phyloP scores from a whole-genome alignment of 2,797 vertebrate species.

The Hozukius guyotensis region DNA sequence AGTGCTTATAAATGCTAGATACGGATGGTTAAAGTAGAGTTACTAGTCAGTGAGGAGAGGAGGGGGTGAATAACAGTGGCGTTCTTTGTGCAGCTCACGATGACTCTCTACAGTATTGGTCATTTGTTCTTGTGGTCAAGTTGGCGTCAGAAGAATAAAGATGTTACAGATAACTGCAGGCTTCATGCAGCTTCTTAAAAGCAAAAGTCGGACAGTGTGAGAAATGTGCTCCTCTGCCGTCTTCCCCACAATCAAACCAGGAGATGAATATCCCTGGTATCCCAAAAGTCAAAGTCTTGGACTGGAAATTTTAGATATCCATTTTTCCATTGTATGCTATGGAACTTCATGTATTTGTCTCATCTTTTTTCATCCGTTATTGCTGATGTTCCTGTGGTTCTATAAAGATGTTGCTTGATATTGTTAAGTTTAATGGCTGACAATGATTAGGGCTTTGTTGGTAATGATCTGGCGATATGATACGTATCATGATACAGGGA shows the following conservation, averaged over 20 bases:
- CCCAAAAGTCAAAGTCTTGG: neutral
- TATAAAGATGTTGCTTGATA: neutral
- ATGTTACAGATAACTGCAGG: constrained; percentile 1
- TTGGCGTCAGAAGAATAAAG: constrained; percentile 14
- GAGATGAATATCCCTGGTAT: neutral
- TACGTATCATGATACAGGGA: accelerated
- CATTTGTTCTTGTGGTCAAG: neutral
- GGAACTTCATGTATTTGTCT: neutral
- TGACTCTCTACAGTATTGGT: neutral
- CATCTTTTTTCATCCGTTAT: neutral
- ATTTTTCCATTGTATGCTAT: neutral
- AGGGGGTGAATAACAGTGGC: neutral
- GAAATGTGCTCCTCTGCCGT: neutral
- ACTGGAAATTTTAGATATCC: neutral
- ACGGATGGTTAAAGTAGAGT: neutral
- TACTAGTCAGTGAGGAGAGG: neutral
- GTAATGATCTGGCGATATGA: neutral
- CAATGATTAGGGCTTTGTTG: neutral
- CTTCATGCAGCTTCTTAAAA: neutral
- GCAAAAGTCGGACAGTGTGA: neutral
- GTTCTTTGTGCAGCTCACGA: neutral
- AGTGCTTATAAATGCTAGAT: neutral
- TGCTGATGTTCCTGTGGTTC: neutral
- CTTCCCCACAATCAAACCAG: neutral
- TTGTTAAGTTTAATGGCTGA: neutral